Conservation (phyloP, 2,888 invertebrate species). For the Cryptocephalus primarius region DNA sequence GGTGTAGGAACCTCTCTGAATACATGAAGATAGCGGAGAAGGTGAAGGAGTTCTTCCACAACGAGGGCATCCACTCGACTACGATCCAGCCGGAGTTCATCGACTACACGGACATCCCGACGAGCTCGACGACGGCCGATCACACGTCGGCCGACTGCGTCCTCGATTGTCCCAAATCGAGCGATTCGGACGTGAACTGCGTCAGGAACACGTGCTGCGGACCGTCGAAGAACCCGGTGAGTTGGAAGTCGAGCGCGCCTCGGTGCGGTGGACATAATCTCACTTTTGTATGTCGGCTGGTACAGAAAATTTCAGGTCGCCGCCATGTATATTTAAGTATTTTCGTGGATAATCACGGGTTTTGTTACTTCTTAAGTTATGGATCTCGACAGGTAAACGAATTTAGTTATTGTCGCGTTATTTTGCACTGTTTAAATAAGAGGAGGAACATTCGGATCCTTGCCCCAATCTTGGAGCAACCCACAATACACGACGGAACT, state of each 20-base stretch:
- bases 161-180: slow-evolving; percentile 75
- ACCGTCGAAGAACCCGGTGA: slow-evolving; percentile 60
- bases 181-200: slow-evolving; percentile 45
- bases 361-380: too few species aligned
- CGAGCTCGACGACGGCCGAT: slow-evolving; percentile 22
- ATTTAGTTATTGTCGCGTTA: too few species aligned
- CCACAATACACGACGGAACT: too few species aligned
- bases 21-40: slow-evolving; percentile 96
- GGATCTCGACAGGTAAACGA: too few species aligned
- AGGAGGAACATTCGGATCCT: too few species aligned
- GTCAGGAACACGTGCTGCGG: slow-evolving; percentile 84
- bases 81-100: slow-evolving; percentile 98
- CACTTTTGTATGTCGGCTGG: too few species aligned
- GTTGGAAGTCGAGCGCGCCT: background rate
- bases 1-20: slow-evolving; percentile 86
- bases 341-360: too few species aligned
- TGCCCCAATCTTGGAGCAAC: too few species aligned
- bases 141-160: slow-evolving; percentile 61
- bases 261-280: too few species aligned
- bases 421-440: too few species aligned
- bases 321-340: too few species aligned
- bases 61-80: slow-evolving; percentile 96
- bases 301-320: too few species aligned
- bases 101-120: slow-evolving; percentile 52
- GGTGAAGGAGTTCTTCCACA: slow-evolving; percentile 95